Evolutionary conservation across 2,113 vertebrate genomes (phyloP), one percentile per base, ranked within the genome.

Genomic region (Rhinolophus ferrumequinum): DNA sequence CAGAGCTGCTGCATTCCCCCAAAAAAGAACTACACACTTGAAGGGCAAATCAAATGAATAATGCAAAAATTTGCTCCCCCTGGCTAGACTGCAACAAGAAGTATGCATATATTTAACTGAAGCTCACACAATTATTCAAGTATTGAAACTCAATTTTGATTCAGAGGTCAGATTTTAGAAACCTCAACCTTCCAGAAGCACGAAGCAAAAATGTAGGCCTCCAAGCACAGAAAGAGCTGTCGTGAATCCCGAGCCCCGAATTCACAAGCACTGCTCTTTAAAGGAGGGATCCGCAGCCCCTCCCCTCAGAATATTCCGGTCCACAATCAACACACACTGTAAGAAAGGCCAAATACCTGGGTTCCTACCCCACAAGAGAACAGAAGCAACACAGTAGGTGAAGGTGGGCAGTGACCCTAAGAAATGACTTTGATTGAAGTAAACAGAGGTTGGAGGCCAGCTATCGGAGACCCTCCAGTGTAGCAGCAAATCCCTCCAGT

Each of bases 141-240:
- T 1, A 41, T 0, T 79, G 41, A 12, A 26, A 88, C 35, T 70
- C 79, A 58, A 62, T 56, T 83, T 24, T 22, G 44, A 64, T 38
- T 93, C 52, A 14, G 50, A 80, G 84, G 35, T 79, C 80, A 60
- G 69, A 79, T 70, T 77, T 88, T 21, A 90, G 50, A 95, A 93
- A 93, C 80, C 72, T 82, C 38, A 54, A 81, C 47, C 44, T 54
- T 88, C 41, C 38, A n/a, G 75, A 79, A 94, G 52, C 70, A 88
- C 0, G 6, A 79, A 81, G 69, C 60, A 4, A 81, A 77, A 83
- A 35, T 41, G 41, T 44, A 44, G 67, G 38, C 70, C 83, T 92
- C 69, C 13, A 35, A 21, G 38, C 58, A 88, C 86, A 84, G 41
- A 91, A 84, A 30, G 0, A 54, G 35, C 44, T 0, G 3, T 30